Percentiles rank a stretch among this genome's conserved stretches.
These are phyloP conservation scores for Seriola quinqueradiata DNA, from an alignment of 2,113 vertebrate genomes.

Conservation along the genomic window DNA sequence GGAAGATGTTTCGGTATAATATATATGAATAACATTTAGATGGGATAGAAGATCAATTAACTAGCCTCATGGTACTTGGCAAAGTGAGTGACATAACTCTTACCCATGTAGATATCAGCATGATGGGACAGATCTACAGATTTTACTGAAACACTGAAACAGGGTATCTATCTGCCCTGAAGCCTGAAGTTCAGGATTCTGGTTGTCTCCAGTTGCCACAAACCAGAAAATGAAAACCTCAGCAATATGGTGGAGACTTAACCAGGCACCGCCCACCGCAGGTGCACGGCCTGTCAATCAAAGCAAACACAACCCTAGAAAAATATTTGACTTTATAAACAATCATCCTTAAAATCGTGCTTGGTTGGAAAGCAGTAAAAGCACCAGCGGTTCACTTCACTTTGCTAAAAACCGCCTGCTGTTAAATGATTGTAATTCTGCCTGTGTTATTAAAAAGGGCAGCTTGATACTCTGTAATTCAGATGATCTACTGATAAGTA, in stretches of 20 bases:
- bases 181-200: too few species aligned
- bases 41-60: too few species aligned
- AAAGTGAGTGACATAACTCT: too few species aligned
- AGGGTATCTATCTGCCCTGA: too few species aligned
- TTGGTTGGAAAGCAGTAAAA: background rate
- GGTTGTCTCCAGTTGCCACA: too few species aligned
- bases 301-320: background rate
- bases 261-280: background rate
- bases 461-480: slow-evolving; percentile 3
- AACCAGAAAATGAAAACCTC: background rate
- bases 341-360: background rate
- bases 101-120: too few species aligned
- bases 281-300: background rate
- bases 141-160: too few species aligned
- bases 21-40: too few species aligned
- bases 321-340: background rate
- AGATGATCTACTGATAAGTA: slow-evolving; percentile 9
- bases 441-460: slow-evolving; percentile 16
- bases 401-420: background rate
- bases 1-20: too few species aligned
- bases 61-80: too few species aligned
- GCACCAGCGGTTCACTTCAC: background rate
- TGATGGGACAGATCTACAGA: too few species aligned
- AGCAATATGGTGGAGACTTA: background rate
- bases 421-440: background rate